A percentile compares a stretch with the other conserved stretches of the same genome.
phyloP scores from a whole-genome alignment of 1,140 invertebrate genomes.

The Lerema accius region DNA sequence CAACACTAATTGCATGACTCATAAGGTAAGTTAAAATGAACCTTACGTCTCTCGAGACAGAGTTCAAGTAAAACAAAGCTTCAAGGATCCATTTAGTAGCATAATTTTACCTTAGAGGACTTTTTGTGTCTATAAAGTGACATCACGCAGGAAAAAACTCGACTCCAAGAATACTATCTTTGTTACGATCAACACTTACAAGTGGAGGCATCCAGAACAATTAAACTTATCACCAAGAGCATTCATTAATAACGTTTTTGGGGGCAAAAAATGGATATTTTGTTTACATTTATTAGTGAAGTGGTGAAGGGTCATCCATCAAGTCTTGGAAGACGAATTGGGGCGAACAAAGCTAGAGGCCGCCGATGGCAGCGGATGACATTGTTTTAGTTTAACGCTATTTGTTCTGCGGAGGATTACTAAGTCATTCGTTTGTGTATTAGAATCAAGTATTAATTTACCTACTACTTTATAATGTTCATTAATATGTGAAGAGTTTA shows the following conservation, averaged over 20 bases:
- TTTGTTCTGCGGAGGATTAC: conserved; percentile 44
- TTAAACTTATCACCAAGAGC: conserved; percentile 65
- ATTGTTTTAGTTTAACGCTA: conserved; percentile 53
- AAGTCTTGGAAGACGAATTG: conserved; percentile 66
- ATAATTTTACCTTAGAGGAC: conserved; percentile 11
- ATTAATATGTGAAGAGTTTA: no score
- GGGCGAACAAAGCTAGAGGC: conserved; percentile 44
- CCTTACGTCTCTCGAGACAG: background rate
- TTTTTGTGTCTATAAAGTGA: conserved; percentile 49
- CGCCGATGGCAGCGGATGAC: conserved; percentile 45
- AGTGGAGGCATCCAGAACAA: conserved; percentile 63
- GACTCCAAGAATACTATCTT: conserved; percentile 54
- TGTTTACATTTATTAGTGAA: conserved; percentile 80
- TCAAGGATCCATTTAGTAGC: conserved; percentile 8
- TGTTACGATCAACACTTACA: conserved; percentile 53
- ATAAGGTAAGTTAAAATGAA: background rate
- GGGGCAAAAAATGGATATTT: conserved; percentile 66
- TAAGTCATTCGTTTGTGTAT: conserved; percentile 24
- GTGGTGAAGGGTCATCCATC: conserved; percentile 71
- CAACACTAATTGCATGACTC: conserved; percentile 37
- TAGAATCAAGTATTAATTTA: no score
- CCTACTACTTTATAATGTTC: no score
- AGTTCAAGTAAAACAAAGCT: background rate
- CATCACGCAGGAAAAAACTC: conserved; percentile 53
- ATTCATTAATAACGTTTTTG: conserved; percentile 71